phyloP scores from a whole-genome alignment of 1,140 invertebrate genomes.

The Ooceraea biroi region DNA sequence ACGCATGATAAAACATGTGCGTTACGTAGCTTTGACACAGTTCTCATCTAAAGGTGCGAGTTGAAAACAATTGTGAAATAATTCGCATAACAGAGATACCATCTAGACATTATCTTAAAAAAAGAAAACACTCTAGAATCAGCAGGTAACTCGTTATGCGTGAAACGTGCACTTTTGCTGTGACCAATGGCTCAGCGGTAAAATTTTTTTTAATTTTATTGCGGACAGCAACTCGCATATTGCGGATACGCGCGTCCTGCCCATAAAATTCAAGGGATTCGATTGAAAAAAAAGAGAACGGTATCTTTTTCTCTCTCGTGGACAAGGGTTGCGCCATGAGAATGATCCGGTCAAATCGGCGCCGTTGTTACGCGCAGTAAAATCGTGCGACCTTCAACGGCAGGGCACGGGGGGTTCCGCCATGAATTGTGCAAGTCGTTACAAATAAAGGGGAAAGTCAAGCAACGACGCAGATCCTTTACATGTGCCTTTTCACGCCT shows the following conservation, averaged over 20 bases:
- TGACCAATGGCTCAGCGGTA: too few relatives aligned
- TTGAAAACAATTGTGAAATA: too few relatives aligned
- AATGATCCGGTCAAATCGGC: neutral
- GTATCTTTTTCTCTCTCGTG: neutral
- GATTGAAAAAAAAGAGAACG: neutral
- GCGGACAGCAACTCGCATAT: too few relatives aligned
- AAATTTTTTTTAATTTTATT: too few relatives aligned
- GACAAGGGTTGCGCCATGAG: neutral
- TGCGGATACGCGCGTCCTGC: too few relatives aligned
- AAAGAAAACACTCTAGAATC: neutral
- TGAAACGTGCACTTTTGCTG: neutral
- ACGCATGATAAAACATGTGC: too few relatives aligned
- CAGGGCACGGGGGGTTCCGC: neutral
- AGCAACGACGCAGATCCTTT: constrained; percentile 4
- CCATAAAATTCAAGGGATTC: neutral
- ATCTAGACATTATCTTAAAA: neutral
- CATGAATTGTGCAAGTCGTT: constrained; percentile 25
- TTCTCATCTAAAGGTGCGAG: too few relatives aligned
- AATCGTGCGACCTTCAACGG: neutral
- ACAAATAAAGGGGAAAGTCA: constrained; percentile 32
- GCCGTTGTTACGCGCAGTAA: constrained; percentile 17
- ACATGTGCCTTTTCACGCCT: neutral
- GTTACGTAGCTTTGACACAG: too few relatives aligned
- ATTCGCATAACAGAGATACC: too few relatives aligned
- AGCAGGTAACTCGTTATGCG: neutral